Percentiles rank a stretch among this genome's conserved stretches.
phyloP scores from a whole-genome alignment of 2,797 vertebrate species.

The Micromesistius poutassou region DNA sequence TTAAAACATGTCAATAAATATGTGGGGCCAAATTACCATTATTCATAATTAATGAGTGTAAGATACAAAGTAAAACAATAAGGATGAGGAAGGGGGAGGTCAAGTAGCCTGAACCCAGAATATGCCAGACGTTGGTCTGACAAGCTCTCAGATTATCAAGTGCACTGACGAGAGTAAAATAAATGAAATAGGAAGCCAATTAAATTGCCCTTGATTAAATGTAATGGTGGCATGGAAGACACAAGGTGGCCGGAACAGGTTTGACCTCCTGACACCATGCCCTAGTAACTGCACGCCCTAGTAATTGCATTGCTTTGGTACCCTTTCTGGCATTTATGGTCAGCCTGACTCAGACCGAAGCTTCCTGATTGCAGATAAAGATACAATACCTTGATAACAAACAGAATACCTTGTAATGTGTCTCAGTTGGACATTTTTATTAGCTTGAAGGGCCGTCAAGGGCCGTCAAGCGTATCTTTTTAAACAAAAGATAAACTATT shows the following conservation, averaged over 20 bases:
- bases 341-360: constrained; percentile 7
- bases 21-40: too few species aligned
- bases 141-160: background rate
- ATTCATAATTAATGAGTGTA: background rate
- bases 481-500: background rate
- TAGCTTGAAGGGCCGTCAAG: background rate
- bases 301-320: too few species aligned
- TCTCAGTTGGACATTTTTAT: background rate
- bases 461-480: background rate
- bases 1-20: background rate
- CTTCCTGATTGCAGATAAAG: background rate
- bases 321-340: background rate
- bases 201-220: background rate
- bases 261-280: constrained; percentile 28
- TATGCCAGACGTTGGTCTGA: background rate
- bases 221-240: background rate
- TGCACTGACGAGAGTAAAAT: background rate
- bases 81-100: background rate
- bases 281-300: too few species aligned
- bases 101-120: background rate
- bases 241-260: background rate
- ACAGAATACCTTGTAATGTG: background rate
- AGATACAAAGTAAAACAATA: background rate
- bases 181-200: background rate
- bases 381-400: background rate